Evolutionary conservation across 2,113 vertebrate species (phyloP).

Genomic region (Phylloscopus trochilus): DNA sequence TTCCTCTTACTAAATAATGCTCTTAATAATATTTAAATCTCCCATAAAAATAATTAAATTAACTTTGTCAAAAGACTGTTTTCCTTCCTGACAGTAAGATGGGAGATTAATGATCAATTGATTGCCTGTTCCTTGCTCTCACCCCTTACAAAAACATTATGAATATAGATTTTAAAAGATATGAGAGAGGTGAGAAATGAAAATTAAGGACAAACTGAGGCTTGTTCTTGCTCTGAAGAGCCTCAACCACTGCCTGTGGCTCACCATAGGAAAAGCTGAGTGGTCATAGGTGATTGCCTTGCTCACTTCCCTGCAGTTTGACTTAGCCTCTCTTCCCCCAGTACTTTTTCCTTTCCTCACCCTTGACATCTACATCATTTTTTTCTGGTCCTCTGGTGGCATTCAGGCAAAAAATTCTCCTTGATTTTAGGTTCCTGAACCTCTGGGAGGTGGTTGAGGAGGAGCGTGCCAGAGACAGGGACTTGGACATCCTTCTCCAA

Average conservation of each 20-base stretch:
- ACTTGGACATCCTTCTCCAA: neutral
- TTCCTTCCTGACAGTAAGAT: constrained; percentile 10
- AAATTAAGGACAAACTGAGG: neutral
- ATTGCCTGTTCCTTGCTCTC: neutral
- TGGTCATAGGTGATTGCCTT: neutral
- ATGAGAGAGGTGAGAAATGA: constrained; percentile 4
- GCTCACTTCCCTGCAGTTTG: neutral
- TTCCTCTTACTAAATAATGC: constrained; percentile 27
- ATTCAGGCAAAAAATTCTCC: neutral
- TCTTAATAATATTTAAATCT: constrained; percentile 3
- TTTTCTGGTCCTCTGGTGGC: neutral
- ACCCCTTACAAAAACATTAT: neutral
- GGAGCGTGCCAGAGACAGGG: neutral
- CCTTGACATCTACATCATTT: neutral
- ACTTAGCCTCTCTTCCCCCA: neutral
- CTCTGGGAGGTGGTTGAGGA: neutral
- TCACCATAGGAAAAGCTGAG: neutral
- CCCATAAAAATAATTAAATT: constrained; percentile 45
- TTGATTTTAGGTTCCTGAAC: neutral
- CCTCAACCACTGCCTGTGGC: neutral
- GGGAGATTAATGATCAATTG: neutral
- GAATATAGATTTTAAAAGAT: neutral
- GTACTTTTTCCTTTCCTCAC: neutral
- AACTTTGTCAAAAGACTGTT: neutral
- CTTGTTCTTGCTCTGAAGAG: neutral